Evolutionary conservation across 64 coral and sea anemone species (phyloP).

Genomic region (Platygyra sinensis): DNA sequence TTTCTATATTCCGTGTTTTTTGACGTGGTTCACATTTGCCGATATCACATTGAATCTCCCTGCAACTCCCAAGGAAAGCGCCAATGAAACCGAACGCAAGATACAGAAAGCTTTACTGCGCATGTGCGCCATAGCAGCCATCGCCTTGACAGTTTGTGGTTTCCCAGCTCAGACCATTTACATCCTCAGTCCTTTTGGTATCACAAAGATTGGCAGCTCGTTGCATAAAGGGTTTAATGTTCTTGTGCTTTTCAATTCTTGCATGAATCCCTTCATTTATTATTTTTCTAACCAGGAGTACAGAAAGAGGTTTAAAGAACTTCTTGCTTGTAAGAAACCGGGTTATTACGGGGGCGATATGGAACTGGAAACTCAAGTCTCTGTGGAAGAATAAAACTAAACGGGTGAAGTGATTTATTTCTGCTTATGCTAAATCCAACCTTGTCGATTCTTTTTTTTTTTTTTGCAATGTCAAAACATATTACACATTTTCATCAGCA

Average conservation of each 20-base stretch:
- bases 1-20: constrained; percentile 20
- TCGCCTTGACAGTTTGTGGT: constrained; percentile 1
- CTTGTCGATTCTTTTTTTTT: no score
- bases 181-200: constrained; percentile 5
- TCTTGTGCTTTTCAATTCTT: constrained; percentile 8
- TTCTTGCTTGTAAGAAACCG: background rate
- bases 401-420: background rate
- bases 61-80: background rate
- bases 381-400: background rate
- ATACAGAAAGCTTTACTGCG: background rate
- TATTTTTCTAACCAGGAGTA: constrained; percentile 20
- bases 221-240: constrained; percentile 10
- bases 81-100: constrained; percentile 13
- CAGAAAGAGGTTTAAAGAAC: constrained; percentile 9
- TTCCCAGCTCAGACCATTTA: constrained; percentile 10
- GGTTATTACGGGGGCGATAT: background rate
- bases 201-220: constrained; percentile 7
- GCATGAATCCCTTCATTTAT: constrained; percentile 24
- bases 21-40: constrained; percentile 39
- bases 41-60: constrained; percentile 10
- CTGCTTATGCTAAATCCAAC: no score
- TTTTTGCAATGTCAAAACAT: no score
- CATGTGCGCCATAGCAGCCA: constrained; percentile 13
- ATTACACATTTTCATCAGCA: no score
- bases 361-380: background rate